These are phyloP conservation scores for Eurystomus gularis DNA, from an alignment of 2,113 vertebrate species.

Conservation along the genomic window DNA sequence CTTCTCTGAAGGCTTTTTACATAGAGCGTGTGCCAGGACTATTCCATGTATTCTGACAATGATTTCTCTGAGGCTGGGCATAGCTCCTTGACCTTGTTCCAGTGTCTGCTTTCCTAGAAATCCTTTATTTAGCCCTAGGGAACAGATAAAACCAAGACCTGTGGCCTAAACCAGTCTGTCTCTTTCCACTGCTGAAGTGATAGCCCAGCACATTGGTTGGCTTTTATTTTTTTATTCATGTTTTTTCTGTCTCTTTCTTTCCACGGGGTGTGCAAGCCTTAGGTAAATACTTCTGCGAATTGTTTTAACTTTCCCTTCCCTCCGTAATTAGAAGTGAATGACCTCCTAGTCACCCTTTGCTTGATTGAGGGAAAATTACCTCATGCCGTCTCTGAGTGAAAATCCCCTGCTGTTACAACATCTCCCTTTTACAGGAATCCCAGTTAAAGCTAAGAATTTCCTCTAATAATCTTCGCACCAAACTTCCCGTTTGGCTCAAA, in stretches of 20 bases:
- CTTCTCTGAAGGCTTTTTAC: not conserved
- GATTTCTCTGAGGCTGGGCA: conserved; percentile 10
- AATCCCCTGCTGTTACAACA: conserved; percentile 55
- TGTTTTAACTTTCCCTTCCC: not conserved
- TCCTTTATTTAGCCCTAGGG: not conserved
- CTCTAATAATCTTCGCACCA: conserved; percentile 23
- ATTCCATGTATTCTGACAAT: not conserved
- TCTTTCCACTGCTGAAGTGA: not conserved
- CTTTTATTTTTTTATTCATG: not conserved
- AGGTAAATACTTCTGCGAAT: not conserved
- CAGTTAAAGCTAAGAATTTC: conserved; percentile 32
- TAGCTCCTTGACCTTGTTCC: not conserved
- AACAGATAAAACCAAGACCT: not conserved
- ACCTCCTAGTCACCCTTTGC: conserved; percentile 31
- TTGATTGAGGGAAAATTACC: not conserved
- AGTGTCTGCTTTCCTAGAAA: conserved; percentile 32
- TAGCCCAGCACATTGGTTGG: not conserved
- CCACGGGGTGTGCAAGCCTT: not conserved
- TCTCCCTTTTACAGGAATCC: conserved; percentile 57
- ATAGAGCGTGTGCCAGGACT: not conserved
- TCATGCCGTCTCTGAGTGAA: conserved; percentile 29
- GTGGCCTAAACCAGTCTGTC: not conserved
- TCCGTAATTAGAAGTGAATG: not conserved
- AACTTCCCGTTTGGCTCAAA: conserved; percentile 32
- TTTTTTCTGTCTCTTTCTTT: not conserved